These are phyloP conservation scores for Dicyrtoma fusca DNA, from an alignment of 2,888 invertebrate genomes.

Conservation along the genomic window DNA sequence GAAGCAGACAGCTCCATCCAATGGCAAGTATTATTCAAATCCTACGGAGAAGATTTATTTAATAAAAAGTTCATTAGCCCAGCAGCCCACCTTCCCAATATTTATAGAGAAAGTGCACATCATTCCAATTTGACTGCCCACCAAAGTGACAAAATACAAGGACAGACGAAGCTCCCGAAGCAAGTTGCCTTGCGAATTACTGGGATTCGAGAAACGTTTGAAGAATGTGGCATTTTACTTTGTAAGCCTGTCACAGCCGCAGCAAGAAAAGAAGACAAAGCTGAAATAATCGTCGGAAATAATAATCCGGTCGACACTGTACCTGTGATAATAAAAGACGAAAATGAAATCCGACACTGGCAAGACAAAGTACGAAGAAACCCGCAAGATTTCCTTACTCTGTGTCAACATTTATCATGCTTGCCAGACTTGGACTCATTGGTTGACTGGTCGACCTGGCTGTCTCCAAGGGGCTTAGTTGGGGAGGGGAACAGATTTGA, in stretches of 20 bases:
- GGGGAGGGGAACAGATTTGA: constrained; percentile 66
- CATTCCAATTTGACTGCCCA: background rate
- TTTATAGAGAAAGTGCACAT: constrained; percentile 35
- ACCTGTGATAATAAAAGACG: constrained; percentile 59
- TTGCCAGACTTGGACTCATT: constrained; percentile 80
- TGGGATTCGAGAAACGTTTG: constrained; percentile 87
- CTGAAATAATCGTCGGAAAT: no score
- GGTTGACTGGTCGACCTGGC: constrained; percentile 82
- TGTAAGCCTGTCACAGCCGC: constrained; percentile 60
- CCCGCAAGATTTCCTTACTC: constrained; percentile 68
- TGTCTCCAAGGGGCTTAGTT: constrained; percentile 67
- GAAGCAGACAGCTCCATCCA: constrained; percentile 69
- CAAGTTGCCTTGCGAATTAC: constrained; percentile 78
- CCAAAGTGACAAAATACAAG: no score
- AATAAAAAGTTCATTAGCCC: background rate
- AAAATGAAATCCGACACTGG: constrained; percentile 69
- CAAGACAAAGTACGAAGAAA: constrained; percentile 68
- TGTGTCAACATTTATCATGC: constrained; percentile 71
- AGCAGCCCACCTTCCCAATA: constrained; percentile 24
- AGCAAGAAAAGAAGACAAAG: background rate
- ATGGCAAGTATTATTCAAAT: constrained; percentile 70
- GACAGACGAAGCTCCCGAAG: constrained; percentile 55
- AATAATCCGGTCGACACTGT: no score
- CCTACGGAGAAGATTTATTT: constrained; percentile 28
- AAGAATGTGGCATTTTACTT: constrained; percentile 80